Evolutionary conservation across 37 sponge, comb jelly and placozoan genomes (phyloP).

Genomic region (Petrosia ficiformis): DNA sequence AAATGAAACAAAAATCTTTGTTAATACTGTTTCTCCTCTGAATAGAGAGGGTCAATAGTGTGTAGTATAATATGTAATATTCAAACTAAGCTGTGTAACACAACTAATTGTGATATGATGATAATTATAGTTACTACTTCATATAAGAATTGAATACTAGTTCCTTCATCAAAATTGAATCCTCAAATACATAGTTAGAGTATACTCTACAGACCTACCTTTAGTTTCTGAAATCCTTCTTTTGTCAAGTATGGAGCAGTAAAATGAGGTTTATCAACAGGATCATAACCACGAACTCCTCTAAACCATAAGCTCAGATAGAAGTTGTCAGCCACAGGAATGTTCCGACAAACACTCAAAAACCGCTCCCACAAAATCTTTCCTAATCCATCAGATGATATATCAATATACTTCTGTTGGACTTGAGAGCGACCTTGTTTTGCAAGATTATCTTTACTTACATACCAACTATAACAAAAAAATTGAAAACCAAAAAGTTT

Average conservation of each 20-base stretch:
- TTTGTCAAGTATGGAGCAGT: constrained; percentile 33
- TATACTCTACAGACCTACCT: constrained; percentile 18
- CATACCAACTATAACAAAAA: background rate
- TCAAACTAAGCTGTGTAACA: too few species aligned
- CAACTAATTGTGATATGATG: too few species aligned
- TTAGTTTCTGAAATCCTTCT: constrained; percentile 22
- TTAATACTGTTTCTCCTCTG: too few species aligned
- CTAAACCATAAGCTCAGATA: constrained; percentile 41
- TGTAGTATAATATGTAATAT: too few species aligned
- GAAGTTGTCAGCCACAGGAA: constrained; percentile 49
- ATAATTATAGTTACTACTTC: background rate
- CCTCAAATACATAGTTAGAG: too few species aligned
- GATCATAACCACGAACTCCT: constrained; percentile 17
- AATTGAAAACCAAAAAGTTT: too few species aligned
- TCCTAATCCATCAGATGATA: constrained; percentile 3
- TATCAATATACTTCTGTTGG: constrained; percentile 18
- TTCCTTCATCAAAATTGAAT: too few species aligned
- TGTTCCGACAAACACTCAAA: background rate
- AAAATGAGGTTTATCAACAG: constrained; percentile 14
- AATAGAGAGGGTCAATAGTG: too few species aligned
- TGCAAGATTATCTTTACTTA: background rate
- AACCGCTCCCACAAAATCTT: constrained; percentile 18
- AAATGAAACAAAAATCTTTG: too few species aligned
- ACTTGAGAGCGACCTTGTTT: constrained; percentile 3
- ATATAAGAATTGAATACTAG: background rate